Percentiles rank a stretch among this genome's conserved stretches.
Evolutionary conservation across 2,888 invertebrate genomes (phyloP).

Genomic region (Emmelina monodactyla): DNA sequence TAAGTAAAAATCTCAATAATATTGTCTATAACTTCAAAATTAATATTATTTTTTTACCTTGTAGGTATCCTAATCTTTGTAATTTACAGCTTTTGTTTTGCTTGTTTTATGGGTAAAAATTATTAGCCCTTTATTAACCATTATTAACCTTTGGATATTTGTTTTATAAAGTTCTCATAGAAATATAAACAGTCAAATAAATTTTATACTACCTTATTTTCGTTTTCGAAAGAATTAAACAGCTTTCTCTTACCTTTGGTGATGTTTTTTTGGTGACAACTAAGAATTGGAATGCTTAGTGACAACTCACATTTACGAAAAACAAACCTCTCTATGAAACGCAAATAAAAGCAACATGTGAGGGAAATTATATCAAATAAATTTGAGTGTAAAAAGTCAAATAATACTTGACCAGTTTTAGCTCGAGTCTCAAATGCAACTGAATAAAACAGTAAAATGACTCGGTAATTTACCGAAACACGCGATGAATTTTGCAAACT

Average conservation of each 20-base stretch:
- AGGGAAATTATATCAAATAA: conserved; percentile 28
- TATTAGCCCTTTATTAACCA: no score
- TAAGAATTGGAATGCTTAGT: conserved; percentile 56
- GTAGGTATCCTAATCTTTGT: no score
- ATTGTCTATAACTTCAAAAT: no score
- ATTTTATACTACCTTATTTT: conserved; percentile 65
- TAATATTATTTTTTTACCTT: no score
- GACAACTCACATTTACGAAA: conserved; percentile 40
- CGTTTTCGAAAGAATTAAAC: conserved; percentile 41
- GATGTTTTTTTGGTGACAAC: conserved; percentile 48
- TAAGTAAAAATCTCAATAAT: no score
- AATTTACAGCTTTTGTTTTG: no score
- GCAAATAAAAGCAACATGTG: conserved; percentile 34
- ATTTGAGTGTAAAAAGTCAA: conserved; percentile 69
- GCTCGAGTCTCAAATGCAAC: conserved; percentile 59
- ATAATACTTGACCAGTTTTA: conserved; percentile 67
- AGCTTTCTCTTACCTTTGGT: conserved; percentile 59
- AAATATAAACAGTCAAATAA: conserved; percentile 68
- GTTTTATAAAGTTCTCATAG: no score
- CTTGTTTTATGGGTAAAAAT: no score
- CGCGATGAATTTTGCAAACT: conserved; percentile 20
- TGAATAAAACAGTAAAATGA: no score
- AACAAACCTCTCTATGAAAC: conserved; percentile 37
- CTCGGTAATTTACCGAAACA: conserved; percentile 32
- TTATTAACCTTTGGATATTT: no score